Evolutionary conservation across 2,888 invertebrate species (phyloP).

Genomic region (Barypeithes pellucidus): DNA sequence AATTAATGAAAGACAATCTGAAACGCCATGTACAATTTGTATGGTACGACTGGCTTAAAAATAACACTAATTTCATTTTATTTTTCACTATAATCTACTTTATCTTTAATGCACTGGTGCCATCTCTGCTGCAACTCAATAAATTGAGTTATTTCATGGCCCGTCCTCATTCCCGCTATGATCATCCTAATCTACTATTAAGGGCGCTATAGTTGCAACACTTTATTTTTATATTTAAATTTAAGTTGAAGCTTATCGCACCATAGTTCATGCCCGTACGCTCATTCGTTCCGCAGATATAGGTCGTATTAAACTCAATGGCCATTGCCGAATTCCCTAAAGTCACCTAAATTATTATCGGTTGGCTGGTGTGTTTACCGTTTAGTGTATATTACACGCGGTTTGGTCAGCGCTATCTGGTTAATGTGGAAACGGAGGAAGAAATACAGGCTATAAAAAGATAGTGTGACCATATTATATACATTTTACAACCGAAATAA

Average conservation of each 20-base stretch:
- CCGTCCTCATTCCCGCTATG: too few species aligned
- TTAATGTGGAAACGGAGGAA: slow-evolving; percentile 54
- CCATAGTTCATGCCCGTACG: not conserved
- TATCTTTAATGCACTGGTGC: too few species aligned
- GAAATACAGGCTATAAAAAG: slow-evolving; percentile 50
- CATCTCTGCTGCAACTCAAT: too few species aligned
- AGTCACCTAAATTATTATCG: slow-evolving; percentile 55
- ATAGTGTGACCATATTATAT: slow-evolving; percentile 42
- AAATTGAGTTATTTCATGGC: too few species aligned
- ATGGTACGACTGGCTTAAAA: too few species aligned
- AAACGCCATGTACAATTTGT: too few species aligned
- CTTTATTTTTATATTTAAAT: slow-evolving; percentile 9
- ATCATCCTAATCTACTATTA: too few species aligned
- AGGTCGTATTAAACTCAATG: slow-evolving; percentile 46
- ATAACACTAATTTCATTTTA: too few species aligned
- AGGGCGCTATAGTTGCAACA: too few species aligned
- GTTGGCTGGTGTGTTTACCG: slow-evolving; percentile 44
- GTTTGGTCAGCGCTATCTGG: slow-evolving; percentile 52
- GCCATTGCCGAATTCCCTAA: slow-evolving; percentile 46
- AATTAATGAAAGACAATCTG: too few species aligned
- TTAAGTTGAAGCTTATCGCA: not conserved
- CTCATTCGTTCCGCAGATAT: slow-evolving; percentile 28
- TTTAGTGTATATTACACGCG: slow-evolving; percentile 48
- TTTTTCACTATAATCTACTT: too few species aligned
- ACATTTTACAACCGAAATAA: slow-evolving; percentile 53